Evolutionary conservation across 2,113 vertebrate genomes (phyloP).

Genomic region (Hypanus sabinus): DNA sequence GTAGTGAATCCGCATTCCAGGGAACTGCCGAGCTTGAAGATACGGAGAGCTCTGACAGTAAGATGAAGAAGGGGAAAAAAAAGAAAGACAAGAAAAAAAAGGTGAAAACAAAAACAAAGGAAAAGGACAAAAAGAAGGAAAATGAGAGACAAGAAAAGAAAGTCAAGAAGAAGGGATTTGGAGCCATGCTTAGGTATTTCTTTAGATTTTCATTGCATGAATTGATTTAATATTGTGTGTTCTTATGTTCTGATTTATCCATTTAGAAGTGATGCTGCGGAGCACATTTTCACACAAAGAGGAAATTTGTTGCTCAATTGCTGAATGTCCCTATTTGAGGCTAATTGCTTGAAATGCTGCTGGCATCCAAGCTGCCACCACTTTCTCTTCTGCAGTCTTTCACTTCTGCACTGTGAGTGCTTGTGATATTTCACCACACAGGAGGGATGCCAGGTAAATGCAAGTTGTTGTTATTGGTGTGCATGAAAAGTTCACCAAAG

Average conservation of each 20-base stretch:
- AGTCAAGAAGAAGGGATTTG: constrained; percentile 80
- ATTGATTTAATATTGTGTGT: neutral
- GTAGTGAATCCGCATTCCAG: constrained; percentile 62
- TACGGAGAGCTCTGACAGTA: constrained; percentile 62
- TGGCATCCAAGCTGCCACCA: too few species aligned
- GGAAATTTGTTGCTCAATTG: neutral
- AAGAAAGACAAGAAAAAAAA: constrained; percentile 83
- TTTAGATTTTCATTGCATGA: neutral
- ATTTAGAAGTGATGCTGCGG: too few species aligned
- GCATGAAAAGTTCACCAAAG: neutral
- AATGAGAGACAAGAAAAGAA: constrained; percentile 77
- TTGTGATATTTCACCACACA: neutral
- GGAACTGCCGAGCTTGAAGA: constrained; percentile 58
- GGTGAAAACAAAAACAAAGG: constrained; percentile 69
- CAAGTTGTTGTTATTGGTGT: neutral
- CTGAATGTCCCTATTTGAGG: too few species aligned
- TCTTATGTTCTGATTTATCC: neutral
- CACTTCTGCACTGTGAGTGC: neutral
- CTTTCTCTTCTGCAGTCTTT: neutral
- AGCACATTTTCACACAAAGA: neutral
- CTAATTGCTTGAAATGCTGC: too few species aligned
- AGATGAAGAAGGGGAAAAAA: constrained; percentile 69
- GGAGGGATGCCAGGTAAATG: neutral
- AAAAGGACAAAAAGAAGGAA: constrained; percentile 75
- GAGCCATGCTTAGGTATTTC: constrained; percentile 78